Evolutionary conservation across 2,113 vertebrate species (phyloP).

Genomic region (Gobius niger): DNA sequence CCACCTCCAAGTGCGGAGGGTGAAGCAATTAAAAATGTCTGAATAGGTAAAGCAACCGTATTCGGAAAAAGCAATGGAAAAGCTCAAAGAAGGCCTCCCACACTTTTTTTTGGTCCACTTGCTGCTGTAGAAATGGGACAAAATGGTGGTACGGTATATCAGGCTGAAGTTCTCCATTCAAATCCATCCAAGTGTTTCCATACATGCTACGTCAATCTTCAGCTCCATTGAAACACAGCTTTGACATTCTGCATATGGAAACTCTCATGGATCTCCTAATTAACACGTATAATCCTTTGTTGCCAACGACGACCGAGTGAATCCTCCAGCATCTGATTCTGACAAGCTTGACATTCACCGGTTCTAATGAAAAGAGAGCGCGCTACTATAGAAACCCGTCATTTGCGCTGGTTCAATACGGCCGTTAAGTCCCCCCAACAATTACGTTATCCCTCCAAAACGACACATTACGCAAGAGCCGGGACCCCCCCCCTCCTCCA

Average conservation of each 20-base stretch:
- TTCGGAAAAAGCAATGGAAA: no score
- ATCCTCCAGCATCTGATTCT: neutral
- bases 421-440: neutral
- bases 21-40: no score
- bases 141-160: no score
- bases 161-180: no score
- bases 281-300: neutral
- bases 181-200: no score
- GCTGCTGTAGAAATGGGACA: no score
- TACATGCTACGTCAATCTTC: no score
- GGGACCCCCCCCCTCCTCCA: neutral
- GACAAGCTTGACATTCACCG: slow-evolving; percentile 11
- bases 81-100: no score
- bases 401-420: neutral
- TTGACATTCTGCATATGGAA: slow-evolving; percentile 13
- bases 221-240: neutral
- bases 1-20: no score
- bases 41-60: no score
- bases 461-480: neutral
- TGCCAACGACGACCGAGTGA: slow-evolving; percentile 7
- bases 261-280: slow-evolving; percentile 2
- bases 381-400: neutral
- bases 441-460: slow-evolving; percentile 1
- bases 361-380: slow-evolving; percentile 10
- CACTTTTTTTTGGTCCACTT: no score